Base-by-base conservation (phyloP, 2,113 vertebrate genomes). In the Glareola pratincola region DNA sequence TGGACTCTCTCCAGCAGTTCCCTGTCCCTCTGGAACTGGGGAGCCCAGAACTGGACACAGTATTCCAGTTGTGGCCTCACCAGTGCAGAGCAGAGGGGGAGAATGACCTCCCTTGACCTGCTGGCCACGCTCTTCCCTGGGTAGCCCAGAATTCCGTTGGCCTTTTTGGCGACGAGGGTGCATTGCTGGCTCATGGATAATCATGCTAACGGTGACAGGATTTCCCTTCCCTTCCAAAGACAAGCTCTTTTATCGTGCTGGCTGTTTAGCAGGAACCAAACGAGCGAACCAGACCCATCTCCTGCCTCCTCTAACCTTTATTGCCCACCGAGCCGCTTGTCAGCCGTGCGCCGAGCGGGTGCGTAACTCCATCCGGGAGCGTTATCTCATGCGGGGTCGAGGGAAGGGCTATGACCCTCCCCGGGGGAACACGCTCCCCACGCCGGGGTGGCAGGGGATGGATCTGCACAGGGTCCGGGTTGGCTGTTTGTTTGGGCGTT, bases 291-390 rank as follows among this genome's bases (percentile, higher is more conserved):
- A 26, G 54, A 13, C 23, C 48, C 19, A 2, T 2, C 43, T 57
- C 78, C 86, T 9, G 1, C 56, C 68, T 37, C 83, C 82, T 1
- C 6, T 5, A 13, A 29, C 57, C 59, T 32, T 27, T 11, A 4
- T 8, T 26, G n/a, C 89, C 66, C 30, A 2, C 32, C 1, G n/a
- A 75, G 83, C 68, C 6, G 3, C 80, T 23, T 4, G 43, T 32
- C 74, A 53, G 60, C 41, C 3, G 3, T 3, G 29, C 6, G 53
- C 64, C 5, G n/a, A 6, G 6, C 0, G 9, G 32, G 47, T 8
- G 4, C 39, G 5, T 21, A 4, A 14, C 88, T 54, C 76, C 9
- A 32, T 26, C 59, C 2, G 30, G 60, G 67, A 79, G 51, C 21
- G 4, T 88, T 71, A 84, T 2, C 88, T 95, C 91, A 91, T 36